These are phyloP conservation scores for Doris montereyensis DNA, from an alignment of 2,888 invertebrate genomes.

Conservation along the genomic window DNA sequence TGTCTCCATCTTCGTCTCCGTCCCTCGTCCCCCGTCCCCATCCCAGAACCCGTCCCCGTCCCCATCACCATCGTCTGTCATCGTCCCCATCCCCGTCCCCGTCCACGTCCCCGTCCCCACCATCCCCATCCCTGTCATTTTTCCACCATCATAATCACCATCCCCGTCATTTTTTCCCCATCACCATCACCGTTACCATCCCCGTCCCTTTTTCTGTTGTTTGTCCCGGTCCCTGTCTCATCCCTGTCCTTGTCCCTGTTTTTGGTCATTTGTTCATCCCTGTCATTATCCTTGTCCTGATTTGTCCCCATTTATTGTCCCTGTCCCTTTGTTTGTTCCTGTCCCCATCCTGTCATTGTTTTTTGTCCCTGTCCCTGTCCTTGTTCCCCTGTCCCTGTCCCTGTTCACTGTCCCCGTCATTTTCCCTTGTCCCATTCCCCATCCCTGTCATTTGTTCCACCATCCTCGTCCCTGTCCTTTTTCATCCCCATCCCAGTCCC, in stretches of 20 bases:
- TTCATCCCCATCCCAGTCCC: too few species aligned
- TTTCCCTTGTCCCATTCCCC: too few species aligned
- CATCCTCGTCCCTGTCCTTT: too few species aligned
- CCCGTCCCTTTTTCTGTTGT: constrained; percentile 5
- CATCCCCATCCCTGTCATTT: neutral
- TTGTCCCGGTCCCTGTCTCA: constrained; percentile 6
- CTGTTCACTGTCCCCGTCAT: too few species aligned
- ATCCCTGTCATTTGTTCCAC: too few species aligned
- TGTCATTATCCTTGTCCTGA: neutral
- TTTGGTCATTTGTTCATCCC: neutral
- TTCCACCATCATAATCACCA: neutral
- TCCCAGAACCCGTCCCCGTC: too few species aligned
- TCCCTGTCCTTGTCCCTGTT: neutral
- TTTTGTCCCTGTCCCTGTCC: too few species aligned
- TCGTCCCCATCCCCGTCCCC: neutral
- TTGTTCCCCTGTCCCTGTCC: too few species aligned
- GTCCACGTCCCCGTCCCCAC: neutral
- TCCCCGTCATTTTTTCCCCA: neutral
- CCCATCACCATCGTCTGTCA: neutral
- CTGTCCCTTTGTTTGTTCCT: constrained; percentile 12
- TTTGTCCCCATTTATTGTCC: neutral
- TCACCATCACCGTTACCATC: neutral
- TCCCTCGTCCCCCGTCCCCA: too few species aligned
- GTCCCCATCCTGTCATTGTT: neutral
- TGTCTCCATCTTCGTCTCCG: too few species aligned